phyloP scores from a whole-genome alignment of 1,140 invertebrate genomes.

The Pogonomyrmex barbatus region DNA sequence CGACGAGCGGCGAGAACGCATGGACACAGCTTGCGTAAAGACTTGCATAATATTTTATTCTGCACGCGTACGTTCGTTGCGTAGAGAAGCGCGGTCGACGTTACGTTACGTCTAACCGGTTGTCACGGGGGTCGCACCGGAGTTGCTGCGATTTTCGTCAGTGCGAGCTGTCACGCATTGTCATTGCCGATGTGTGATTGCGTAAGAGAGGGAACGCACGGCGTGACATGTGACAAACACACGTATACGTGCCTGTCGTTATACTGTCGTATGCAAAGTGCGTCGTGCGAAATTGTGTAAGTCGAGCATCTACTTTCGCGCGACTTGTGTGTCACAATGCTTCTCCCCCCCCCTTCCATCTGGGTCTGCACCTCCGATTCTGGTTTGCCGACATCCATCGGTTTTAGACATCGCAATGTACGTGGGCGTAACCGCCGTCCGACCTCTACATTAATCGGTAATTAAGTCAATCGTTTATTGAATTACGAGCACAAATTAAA shows the following conservation, averaged over 20 bases:
- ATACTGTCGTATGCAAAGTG: constrained; percentile 25
- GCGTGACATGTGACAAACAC: neutral
- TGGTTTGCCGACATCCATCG: neutral
- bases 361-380: neutral
- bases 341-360: neutral
- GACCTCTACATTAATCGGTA: constrained; percentile 14
- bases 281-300: constrained; percentile 49
- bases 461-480: constrained; percentile 26
- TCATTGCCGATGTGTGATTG: constrained; percentile 42
- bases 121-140: neutral
- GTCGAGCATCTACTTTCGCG: constrained; percentile 63
- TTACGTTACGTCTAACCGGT: constrained; percentile 1
- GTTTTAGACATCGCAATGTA: neutral
- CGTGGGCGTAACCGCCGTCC: constrained; percentile 24
- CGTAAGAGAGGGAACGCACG: constrained; percentile 13
- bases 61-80: constrained; percentile 19
- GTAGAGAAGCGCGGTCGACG: constrained; percentile 10
- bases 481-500: neutral
- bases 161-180: constrained; percentile 45
- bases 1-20: neutral
- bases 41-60: constrained; percentile 36
- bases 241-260: too few species aligned
- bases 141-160: constrained; percentile 42
- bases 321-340: constrained; percentile 66
- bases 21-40: constrained; percentile 28